A percentile compares a stretch with the other conserved stretches of the same genome.
Conservation (phyloP, 2,888 invertebrate genomes). For the Clistopyga incitator region DNA sequence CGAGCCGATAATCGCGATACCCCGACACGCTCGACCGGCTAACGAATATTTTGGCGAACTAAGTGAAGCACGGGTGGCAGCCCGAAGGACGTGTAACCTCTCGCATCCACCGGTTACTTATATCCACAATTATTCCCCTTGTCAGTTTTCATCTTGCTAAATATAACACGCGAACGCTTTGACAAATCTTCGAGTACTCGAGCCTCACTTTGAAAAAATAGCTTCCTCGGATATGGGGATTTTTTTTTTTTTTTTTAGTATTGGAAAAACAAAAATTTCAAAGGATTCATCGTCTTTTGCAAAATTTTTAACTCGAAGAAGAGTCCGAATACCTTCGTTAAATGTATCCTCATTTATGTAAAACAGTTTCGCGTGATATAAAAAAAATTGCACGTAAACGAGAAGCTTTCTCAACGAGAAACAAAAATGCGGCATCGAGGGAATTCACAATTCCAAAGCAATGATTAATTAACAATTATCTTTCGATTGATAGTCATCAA, state of each 20-base stretch:
- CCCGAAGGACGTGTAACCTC: neutral
- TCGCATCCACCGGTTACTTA: neutral
- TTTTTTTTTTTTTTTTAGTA: too few relatives aligned
- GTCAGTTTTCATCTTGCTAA: neutral
- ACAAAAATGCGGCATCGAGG: neutral
- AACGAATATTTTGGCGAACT: constrained; percentile 49
- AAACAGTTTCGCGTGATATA: too few relatives aligned
- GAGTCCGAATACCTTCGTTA: too few relatives aligned
- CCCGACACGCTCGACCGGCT: constrained; percentile 58
- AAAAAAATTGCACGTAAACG: too few relatives aligned
- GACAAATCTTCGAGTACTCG: neutral
- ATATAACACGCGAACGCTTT: neutral
- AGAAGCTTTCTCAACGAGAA: too few relatives aligned
- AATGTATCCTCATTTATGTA: too few relatives aligned
- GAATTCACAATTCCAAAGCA: neutral
- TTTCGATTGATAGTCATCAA: neutral
- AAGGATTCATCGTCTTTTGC: too few relatives aligned
- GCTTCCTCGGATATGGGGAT: too few relatives aligned
- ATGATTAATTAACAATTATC: neutral
- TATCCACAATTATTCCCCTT: neutral
- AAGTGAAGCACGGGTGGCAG: neutral
- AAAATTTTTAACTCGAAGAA: too few relatives aligned
- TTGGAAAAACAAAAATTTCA: too few relatives aligned
- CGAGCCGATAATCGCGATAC: constrained; percentile 61
- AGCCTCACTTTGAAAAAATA: neutral